Percentiles rank a stretch among this genome's conserved stretches.
These are phyloP conservation scores for Leptestheria dahalacensis DNA, from an alignment of 1,140 invertebrate species.

Conservation along the genomic window DNA sequence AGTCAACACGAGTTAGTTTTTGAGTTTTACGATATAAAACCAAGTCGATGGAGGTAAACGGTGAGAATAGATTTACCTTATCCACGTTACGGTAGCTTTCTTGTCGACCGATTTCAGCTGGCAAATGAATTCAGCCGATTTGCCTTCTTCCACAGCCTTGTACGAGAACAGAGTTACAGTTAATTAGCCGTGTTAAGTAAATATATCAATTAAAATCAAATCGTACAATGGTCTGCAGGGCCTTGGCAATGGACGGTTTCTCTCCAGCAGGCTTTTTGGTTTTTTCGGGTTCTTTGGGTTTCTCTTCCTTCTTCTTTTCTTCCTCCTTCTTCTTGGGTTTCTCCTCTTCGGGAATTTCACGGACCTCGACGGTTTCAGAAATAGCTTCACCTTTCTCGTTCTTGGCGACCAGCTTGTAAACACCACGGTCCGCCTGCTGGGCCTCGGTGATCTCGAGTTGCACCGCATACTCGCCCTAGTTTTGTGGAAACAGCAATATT, in stretches of 20 bases:
- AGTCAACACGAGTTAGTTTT: neutral
- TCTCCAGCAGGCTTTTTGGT: constrained; percentile 8
- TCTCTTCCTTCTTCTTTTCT: constrained; percentile 7
- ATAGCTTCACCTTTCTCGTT: constrained; percentile 86
- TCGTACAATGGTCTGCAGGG: constrained; percentile 5
- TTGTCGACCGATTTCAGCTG: constrained; percentile 54
- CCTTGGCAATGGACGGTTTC: constrained; percentile 7
- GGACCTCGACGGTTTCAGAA: constrained; percentile 73
- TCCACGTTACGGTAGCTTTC: constrained; percentile 69
- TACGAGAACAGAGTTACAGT: constrained; percentile 26
- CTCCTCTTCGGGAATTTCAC: constrained; percentile 57
- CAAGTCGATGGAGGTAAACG: too few species aligned
- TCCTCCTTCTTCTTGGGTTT: constrained; percentile 23
- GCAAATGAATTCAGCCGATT: constrained; percentile 58
- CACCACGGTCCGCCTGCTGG: constrained; percentile 60
- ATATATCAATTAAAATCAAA: neutral
- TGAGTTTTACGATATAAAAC: constrained; percentile 10
- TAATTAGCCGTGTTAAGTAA: constrained; percentile 14
- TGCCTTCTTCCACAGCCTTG: constrained; percentile 53
- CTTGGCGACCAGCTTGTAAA: constrained; percentile 77
- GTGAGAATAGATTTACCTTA: too few species aligned
- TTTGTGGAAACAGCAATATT: too few species aligned
- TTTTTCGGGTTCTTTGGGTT: constrained; percentile 9
- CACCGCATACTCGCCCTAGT: constrained; percentile 71
- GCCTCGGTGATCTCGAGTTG: constrained; percentile 74